These are phyloP conservation scores for Anastrepha ludens DNA, from an alignment of 1,140 invertebrate species.

Conservation along the genomic window DNA sequence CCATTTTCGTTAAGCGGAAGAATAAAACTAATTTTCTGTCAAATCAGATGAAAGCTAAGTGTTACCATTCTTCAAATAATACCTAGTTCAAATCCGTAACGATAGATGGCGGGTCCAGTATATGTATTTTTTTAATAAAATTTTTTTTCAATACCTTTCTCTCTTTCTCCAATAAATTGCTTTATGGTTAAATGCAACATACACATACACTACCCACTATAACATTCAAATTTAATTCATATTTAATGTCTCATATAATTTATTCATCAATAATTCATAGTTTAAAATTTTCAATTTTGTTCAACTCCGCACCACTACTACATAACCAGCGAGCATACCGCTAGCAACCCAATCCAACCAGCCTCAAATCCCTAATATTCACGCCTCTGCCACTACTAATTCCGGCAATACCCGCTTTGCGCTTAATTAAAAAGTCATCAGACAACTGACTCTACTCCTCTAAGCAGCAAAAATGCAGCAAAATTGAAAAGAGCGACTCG, in stretches of 20 bases:
- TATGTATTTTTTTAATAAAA: too few relatives aligned
- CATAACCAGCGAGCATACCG: neutral
- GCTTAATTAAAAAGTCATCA: slow-evolving; percentile 48
- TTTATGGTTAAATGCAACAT: too few relatives aligned
- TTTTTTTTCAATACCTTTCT: too few relatives aligned
- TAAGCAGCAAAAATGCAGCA: neutral
- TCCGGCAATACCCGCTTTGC: neutral
- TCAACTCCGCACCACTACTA: neutral
- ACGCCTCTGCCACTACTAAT: neutral
- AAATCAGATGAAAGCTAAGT: too few relatives aligned
- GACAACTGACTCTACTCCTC: slow-evolving; percentile 2
- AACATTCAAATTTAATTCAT: neutral
- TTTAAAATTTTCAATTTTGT: neutral
- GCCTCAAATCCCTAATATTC: neutral
- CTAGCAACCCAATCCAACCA: too few relatives aligned
- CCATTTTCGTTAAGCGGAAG: too few relatives aligned
- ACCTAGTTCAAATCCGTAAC: too few relatives aligned
- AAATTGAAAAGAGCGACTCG: neutral
- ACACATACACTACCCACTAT: too few relatives aligned
- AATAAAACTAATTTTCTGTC: too few relatives aligned
- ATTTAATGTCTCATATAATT: neutral
- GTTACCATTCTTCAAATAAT: too few relatives aligned
- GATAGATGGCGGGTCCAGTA: too few relatives aligned
- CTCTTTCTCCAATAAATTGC: too few relatives aligned
- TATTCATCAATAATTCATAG: slow-evolving; percentile 29